Conservation (phyloP, 2,113 vertebrate genomes). For the Cyanoramphus novaezelandiae region DNA sequence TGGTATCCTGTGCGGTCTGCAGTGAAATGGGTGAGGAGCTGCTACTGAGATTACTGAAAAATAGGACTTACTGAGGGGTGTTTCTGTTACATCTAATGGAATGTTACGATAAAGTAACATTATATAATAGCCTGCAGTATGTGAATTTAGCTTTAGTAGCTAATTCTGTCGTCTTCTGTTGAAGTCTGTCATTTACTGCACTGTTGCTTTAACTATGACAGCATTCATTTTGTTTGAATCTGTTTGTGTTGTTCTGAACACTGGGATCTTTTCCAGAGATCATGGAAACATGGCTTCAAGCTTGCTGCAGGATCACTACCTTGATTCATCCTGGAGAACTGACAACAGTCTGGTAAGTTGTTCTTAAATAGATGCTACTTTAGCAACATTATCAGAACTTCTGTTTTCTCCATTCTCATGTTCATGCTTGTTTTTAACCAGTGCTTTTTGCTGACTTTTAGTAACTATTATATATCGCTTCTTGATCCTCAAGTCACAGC, state of each 20-base stretch:
- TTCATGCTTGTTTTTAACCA: background rate
- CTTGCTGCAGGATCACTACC: constrained; percentile 84
- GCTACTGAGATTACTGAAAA: background rate
- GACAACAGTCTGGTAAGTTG: constrained; percentile 81
- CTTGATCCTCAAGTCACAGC: background rate
- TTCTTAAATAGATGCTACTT: background rate
- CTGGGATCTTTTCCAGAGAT: constrained; percentile 70
- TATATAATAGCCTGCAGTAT: background rate
- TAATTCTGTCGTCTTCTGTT: background rate
- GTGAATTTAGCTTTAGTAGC: background rate
- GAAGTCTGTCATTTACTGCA: background rate
- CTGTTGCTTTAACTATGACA: background rate
- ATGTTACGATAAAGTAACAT: background rate
- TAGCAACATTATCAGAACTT: background rate
- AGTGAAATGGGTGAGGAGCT: background rate
- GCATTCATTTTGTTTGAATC: background rate
- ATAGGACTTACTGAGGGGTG: background rate
- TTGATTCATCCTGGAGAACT: constrained; percentile 87
- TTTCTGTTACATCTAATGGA: background rate
- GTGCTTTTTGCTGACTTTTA: background rate
- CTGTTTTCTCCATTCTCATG: background rate
- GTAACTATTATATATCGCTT: background rate
- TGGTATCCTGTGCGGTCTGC: background rate
- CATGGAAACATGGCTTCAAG: constrained; percentile 63
- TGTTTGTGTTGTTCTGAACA: background rate